Percentiles rank a stretch among this genome's conserved stretches.
Conservation (phyloP, 2,888 invertebrate species). For the Helobdella robusta region DNA sequence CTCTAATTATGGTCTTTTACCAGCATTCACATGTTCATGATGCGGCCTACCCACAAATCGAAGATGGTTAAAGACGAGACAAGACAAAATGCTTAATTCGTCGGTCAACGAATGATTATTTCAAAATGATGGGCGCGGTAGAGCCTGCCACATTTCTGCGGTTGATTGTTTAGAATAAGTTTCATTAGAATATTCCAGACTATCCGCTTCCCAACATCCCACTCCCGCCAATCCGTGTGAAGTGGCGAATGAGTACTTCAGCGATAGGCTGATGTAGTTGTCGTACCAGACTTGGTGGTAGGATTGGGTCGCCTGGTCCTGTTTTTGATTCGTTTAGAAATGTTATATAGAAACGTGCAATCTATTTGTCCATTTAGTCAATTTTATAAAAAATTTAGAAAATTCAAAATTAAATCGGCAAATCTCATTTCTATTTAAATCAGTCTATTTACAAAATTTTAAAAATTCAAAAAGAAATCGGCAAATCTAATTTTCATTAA, state of each 20-base stretch:
- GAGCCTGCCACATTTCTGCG: too few species aligned
- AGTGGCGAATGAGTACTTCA: constrained; percentile 43
- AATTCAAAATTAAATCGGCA: neutral
- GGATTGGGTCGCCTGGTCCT: neutral
- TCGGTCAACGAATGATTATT: too few species aligned
- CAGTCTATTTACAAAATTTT: neutral
- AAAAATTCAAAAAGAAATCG: too few species aligned
- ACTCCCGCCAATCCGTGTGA: constrained; percentile 43
- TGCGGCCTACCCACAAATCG: too few species aligned
- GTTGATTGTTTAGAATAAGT: too few species aligned
- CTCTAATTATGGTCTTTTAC: too few species aligned
- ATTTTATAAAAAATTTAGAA: neutral
- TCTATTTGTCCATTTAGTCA: too few species aligned
- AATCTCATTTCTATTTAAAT: neutral
- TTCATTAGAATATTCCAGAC: constrained; percentile 36
- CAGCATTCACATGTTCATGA: too few species aligned
- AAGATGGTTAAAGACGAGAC: too few species aligned
- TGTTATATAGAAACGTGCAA: neutral
- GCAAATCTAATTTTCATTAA: neutral
- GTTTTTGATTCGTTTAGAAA: neutral
- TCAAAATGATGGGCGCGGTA: too few species aligned
- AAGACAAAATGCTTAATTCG: too few species aligned
- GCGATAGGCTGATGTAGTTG: constrained; percentile 42
- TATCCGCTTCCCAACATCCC: constrained; percentile 50
- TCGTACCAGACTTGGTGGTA: constrained; percentile 47